Conservation (phyloP, 2,113 vertebrate species). For the Pelobates fuscus region DNA sequence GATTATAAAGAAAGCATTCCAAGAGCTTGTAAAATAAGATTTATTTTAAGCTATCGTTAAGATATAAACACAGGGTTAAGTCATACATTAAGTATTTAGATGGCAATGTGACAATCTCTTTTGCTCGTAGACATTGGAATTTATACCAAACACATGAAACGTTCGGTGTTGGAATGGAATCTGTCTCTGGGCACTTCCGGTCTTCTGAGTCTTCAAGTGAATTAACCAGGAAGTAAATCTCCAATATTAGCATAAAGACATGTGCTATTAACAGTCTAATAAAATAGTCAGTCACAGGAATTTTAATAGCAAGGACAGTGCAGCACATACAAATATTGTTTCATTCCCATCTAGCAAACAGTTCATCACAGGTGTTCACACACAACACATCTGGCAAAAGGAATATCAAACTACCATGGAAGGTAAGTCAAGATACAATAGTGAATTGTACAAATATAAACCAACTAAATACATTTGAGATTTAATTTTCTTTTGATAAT, state of each 20-base stretch:
- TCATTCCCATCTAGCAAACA: slow-evolving; percentile 21
- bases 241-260: slow-evolving; percentile 36
- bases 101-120: neutral
- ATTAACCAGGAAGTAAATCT: slow-evolving; percentile 21
- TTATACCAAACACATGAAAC: slow-evolving; percentile 8
- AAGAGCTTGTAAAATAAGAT: slow-evolving; percentile 27
- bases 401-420: slow-evolving; percentile 22
- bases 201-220: neutral
- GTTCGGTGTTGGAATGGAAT: neutral
- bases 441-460: no score
- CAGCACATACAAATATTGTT: slow-evolving; percentile 41
- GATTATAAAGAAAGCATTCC: slow-evolving; percentile 3
- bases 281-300: slow-evolving; percentile 43
- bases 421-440: slow-evolving; percentile 17
- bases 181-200: neutral
- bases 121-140: neutral
- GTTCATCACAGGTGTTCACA: slow-evolving; percentile 1
- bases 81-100: slow-evolving; percentile 16
- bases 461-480: no score
- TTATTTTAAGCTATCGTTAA: neutral
- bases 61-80: neutral
- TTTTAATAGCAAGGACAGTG: slow-evolving; percentile 40
- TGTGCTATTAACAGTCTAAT: slow-evolving; percentile 35
- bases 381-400: slow-evolving; percentile 13
- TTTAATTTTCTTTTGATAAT: no score